Evolutionary conservation across 2,797 vertebrate species (phyloP).

Genomic region (Sorex maritimensis): DNA sequence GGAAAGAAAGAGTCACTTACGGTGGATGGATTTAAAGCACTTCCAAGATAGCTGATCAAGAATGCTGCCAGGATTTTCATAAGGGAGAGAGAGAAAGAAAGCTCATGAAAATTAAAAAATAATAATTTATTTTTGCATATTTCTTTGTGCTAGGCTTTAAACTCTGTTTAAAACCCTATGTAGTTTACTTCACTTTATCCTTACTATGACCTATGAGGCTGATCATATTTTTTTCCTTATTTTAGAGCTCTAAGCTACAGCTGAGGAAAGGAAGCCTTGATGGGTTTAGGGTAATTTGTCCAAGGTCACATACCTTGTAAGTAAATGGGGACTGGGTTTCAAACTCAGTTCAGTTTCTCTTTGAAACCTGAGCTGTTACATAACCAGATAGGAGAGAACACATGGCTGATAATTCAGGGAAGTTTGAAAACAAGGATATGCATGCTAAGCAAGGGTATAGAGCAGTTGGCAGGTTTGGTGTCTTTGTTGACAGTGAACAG

Average conservation of each 20-base stretch:
- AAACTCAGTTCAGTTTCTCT: not conserved
- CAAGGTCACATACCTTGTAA: not conserved
- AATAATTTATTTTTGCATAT: not conserved
- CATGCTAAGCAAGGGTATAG: not conserved
- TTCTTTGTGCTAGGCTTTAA: not conserved
- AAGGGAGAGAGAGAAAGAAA: not conserved
- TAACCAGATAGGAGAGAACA: not conserved
- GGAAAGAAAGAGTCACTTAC: not conserved
- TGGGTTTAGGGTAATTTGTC: conserved; percentile 43
- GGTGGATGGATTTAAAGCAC: not conserved
- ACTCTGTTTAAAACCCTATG: not conserved
- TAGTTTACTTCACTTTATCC: not conserved
- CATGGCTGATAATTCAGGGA: not conserved
- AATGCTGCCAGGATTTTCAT: not conserved
- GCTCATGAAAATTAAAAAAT: not conserved
- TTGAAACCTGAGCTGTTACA: not conserved
- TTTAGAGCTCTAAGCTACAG: conserved; percentile 18
- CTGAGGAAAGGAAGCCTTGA: not conserved
- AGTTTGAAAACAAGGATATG: not conserved
- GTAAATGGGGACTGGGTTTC: conserved; percentile 45
- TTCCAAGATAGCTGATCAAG: not conserved
- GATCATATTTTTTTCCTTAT: not conserved
- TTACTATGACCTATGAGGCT: not conserved
- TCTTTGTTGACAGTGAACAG: not conserved
- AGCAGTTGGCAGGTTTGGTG: not conserved